Conservation (phyloP, 1,140 invertebrate genomes). For the Drosophila navojoa region DNA sequence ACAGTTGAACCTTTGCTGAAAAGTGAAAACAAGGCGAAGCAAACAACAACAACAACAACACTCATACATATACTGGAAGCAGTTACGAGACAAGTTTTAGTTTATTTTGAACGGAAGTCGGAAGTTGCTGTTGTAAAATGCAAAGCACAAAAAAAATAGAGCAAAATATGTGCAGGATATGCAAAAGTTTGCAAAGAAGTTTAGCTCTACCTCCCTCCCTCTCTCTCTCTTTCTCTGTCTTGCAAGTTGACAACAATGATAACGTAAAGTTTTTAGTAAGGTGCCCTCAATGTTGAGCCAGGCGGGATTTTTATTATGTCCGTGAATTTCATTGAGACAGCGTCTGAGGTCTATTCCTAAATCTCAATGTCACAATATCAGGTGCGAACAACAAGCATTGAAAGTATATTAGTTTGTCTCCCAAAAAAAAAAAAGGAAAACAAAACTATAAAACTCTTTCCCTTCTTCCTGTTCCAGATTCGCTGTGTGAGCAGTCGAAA, state of each 20-base stretch:
- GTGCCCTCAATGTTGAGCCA: conserved; percentile 29
- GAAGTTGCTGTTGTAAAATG: conserved; percentile 76
- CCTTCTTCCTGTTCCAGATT: no score
- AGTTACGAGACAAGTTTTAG: conserved; percentile 34
- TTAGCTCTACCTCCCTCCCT: conserved; percentile 13
- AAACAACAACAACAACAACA: background rate
- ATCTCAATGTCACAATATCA: conserved; percentile 69
- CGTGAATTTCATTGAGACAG: conserved; percentile 59
- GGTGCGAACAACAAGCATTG: conserved; percentile 13
- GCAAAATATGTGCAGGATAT: conserved; percentile 68
- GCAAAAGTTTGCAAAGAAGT: conserved; percentile 65
- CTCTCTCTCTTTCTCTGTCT: conserved; percentile 30
- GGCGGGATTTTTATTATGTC: conserved; percentile 28
- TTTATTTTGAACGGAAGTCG: conserved; percentile 73
- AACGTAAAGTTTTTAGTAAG: conserved; percentile 20
- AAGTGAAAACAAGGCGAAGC: conserved; percentile 38
- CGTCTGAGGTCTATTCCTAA: conserved; percentile 58
- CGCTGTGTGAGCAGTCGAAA: conserved; percentile 3
- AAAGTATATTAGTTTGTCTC: background rate
- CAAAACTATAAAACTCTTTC: conserved; percentile 22
- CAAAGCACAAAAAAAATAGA: conserved; percentile 38
- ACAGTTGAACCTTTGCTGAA: conserved; percentile 34
- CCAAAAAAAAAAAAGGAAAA: conserved; percentile 18
- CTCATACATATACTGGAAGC: conserved; percentile 21
- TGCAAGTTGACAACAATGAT: conserved; percentile 38